Base-by-base conservation (phyloP, 2,113 vertebrate genomes). In the Neodon shergylaensis region DNA sequence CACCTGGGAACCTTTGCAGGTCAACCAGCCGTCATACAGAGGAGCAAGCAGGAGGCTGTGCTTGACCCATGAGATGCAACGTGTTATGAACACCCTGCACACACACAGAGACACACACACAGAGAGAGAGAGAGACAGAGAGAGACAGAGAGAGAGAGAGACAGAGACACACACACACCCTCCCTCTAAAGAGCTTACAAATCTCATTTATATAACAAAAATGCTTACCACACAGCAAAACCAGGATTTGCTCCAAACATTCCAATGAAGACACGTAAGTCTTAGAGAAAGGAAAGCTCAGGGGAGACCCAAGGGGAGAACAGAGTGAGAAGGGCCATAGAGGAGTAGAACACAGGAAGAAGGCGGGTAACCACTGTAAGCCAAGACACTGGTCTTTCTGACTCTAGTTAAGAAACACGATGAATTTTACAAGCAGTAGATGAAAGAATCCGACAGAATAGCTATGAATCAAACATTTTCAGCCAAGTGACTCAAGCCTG, bases 171-270 rank as follows among this genome's bases (percentile, higher is more conserved):
- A 31, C 11, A 63, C 14, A 21, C 10, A 58, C 72, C 39, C 24
- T 4, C 49, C 19, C 12, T 70, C 74, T 16, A 83, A 7, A 68
- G 9, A 79, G 26, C 39, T 42, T 54, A 85, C 4, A 68, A 54
- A 84, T 83, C 24, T 26, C 65, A 76, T 39, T 11, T 72, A 26
- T 88, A 47, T 28, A 61, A 70, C 52, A 74, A 58, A 49, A 79
- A 63, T 63, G 49, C 8, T 92, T 84, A 79, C 16, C n/a, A 73
- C 47, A n/a, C 52, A 82, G 52, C 74, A 90, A 95, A 81, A 85
- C 36, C 26, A 19, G 16, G 22, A 79, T 44, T 84, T 42, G 49
- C 31, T 88, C 52, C 89, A 90, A 93, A 86, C 85, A 83, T 86
- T 49, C 74, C 54, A 84, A 84, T 44, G 77, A 81, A 94, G 74